Evolutionary conservation across 2,113 vertebrate species (phyloP), one percentile per base, ranked within the genome.

Genomic region (Pangasianodon gigas): DNA sequence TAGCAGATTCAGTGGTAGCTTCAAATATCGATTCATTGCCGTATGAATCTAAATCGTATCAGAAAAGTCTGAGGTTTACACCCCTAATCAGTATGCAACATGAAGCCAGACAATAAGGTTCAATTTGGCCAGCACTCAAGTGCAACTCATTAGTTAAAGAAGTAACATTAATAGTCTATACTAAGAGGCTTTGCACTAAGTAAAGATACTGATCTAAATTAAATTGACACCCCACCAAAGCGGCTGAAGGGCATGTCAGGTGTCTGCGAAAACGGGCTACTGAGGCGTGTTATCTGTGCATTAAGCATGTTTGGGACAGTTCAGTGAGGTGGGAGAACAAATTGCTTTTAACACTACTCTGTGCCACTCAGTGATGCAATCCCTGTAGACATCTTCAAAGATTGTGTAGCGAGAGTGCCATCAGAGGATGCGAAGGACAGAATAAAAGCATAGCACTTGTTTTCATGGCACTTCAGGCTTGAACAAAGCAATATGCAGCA

Each of bases 401-500:
- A 92, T 81, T 44, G 18, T 75, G 88, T 54, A 52, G 82, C 54
- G 88, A 87, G 91, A 92, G 90, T 87, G 52, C 89, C 0, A 83
- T 91, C 94, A 94, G 92, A 93, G 91, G 92, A 93, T 29, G 46
- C 91, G 92, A 91, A 37, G n/a, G 93, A 91, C 90, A 91, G 60
- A 94, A 94, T 94, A 94, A 94, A 90, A 93, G 89, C 91, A 86
- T 91, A 90, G 92, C 92, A 90, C 91, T 92, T 94, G 94, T 93
- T 79, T 79, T 58, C 90, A 88, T 88, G 89, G 93, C 93, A 94
- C 92, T 93, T 93, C 90, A 75, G 89, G 91, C 88, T 93, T 93
- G 37, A 32, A 26, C 44, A 67, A 74, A 81, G 88, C 80, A 65
- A 52, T 37, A 90, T 71, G 75, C 29, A 67, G 80, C 69, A 74